Evolutionary conservation across 2,797 vertebrate species (phyloP), one percentile per base, ranked within the genome.

Genomic region (Epinephelus awoara): DNA sequence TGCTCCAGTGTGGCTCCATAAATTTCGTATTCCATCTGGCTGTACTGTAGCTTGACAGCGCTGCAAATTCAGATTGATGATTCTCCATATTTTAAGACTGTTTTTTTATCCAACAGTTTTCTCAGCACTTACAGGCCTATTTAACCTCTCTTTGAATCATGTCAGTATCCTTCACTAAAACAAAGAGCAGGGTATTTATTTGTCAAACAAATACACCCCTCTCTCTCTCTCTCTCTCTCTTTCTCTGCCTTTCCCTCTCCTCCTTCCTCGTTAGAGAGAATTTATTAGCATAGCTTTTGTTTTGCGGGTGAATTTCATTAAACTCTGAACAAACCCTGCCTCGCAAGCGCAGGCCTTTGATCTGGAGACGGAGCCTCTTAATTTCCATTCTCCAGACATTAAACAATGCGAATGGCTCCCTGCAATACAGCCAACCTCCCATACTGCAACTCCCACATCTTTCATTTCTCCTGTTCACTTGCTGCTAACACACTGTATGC

Each of bases 291-390:
- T 93, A 91, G 92, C 89, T 94, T 93, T 94, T 94, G 91, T 94
- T 95, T 94, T 91, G 92, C 59, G 88, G 85, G 90, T 91, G 94
- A 94, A 96, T 95, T 95, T 95, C 93, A 95, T 95, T 96, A 93
- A 95, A 95, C 93, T 95, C 90, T 91, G 90, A 93, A 90, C 91
- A 95, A 95, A 95, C 95, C 91, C 93, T 90, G 92, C 89, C 80
- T 89, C 34, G 62, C 85, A 85, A 93, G 91, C 82, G 52, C 85
- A 80, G 86, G 84, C 91, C 93, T 95, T 95, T 95, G 95, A 96
- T 95, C 93, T 94, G 85, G 75, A 91, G 93, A 91, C 67, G 78
- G 85, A 92, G 92, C 88, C 86, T 92, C 91, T 94, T 95, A 93
- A 95, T 95, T 94, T 91, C 88, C 92, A 94, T 95, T 94, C 94